Evolutionary conservation across 2,888 invertebrate species (phyloP).

Genomic region (Athrips mouffetella): DNA sequence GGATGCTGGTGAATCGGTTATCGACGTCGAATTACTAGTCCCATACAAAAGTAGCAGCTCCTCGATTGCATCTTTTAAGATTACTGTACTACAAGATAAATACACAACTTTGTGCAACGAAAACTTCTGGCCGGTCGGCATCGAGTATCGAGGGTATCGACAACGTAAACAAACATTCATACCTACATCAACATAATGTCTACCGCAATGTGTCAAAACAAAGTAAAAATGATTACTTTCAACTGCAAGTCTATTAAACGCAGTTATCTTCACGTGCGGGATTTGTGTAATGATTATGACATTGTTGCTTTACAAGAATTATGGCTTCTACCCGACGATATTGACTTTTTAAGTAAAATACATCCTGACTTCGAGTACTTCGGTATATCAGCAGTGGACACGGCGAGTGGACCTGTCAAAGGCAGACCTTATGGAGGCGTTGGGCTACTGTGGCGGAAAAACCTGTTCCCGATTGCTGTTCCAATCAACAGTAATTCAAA

Average conservation of each 20-base stretch:
- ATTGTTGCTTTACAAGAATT: too few species aligned
- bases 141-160: background rate
- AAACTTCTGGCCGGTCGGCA: background rate
- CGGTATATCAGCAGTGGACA: background rate
- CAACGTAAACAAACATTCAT: too few species aligned
- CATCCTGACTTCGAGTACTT: too few species aligned
- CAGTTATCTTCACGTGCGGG: background rate
- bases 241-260: conserved; percentile 16
- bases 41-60: too few species aligned
- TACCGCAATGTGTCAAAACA: too few species aligned
- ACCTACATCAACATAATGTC: too few species aligned
- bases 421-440: conserved; percentile 6
- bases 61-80: background rate
- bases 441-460: conserved; percentile 1
- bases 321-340: too few species aligned
- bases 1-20: background rate
- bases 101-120: background rate
- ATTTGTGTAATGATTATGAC: background rate
- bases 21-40: background rate
- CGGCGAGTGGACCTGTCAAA: background rate
- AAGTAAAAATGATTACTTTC: conserved; percentile 7
- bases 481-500: background rate
- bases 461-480: too few species aligned
- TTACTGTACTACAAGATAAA: background rate
- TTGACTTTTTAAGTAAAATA: too few species aligned